These are phyloP conservation scores for Malurus elegans DNA, from an alignment of 2,113 vertebrate genomes.

Conservation along the genomic window DNA sequence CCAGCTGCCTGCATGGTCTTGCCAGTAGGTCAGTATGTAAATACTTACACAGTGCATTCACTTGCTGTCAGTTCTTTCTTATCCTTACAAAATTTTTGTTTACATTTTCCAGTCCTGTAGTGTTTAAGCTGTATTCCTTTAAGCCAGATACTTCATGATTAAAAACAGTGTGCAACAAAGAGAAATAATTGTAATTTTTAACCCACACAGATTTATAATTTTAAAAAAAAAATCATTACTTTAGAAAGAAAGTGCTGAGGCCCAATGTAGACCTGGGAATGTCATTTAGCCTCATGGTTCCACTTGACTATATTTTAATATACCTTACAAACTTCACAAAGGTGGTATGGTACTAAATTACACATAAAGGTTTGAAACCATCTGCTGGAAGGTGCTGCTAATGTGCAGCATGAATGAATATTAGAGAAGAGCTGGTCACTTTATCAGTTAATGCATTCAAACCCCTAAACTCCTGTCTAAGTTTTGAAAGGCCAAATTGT, in stretches of 20 bases:
- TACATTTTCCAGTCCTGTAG: neutral
- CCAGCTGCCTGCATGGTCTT: neutral
- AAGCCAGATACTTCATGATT: neutral
- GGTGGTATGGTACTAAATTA: neutral
- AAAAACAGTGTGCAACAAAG: neutral
- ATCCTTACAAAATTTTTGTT: neutral
- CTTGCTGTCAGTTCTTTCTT: neutral
- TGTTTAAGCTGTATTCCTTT: slow-evolving; percentile 18
- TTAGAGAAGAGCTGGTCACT: neutral
- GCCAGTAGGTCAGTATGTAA: neutral
- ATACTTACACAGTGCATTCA: neutral
- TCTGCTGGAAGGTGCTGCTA: neutral
- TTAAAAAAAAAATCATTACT: neutral
- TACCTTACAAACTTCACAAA: neutral
- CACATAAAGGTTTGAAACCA: neutral
- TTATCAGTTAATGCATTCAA: neutral
- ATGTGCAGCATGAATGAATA: neutral
- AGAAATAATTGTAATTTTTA: neutral
- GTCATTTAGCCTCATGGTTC: neutral
- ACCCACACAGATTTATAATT: neutral
- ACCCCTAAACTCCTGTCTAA: neutral
- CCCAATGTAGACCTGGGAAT: neutral
- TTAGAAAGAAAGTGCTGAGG: neutral
- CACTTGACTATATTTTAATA: neutral
- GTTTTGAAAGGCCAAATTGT: neutral